Percentiles rank a stretch among this genome's conserved stretches.
Conservation (phyloP, 2,888 invertebrate species). For the Matsumyia berberina region DNA sequence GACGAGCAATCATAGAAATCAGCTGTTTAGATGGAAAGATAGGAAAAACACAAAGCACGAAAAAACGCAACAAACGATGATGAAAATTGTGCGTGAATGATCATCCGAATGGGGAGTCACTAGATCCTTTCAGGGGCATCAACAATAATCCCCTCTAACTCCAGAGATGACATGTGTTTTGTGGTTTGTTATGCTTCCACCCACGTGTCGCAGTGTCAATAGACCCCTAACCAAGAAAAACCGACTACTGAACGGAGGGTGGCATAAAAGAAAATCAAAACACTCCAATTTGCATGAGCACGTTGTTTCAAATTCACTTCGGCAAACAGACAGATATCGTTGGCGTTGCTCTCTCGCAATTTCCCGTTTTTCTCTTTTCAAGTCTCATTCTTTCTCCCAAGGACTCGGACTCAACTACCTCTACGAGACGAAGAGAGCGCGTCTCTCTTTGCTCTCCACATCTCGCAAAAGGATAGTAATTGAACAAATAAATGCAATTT, state of each 20-base stretch:
- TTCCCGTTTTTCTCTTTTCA: constrained; percentile 38
- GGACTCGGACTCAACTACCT: constrained; percentile 18
- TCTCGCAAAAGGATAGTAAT: constrained; percentile 60
- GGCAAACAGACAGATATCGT: background rate
- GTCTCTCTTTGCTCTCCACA: constrained; percentile 39
- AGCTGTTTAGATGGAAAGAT: constrained; percentile 64
- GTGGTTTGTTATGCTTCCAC: background rate
- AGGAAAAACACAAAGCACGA: background rate
- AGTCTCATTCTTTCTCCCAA: constrained; percentile 60
- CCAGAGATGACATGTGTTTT: background rate
- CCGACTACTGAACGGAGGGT: background rate
- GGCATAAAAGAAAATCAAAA: constrained; percentile 41
- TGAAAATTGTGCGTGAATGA: background rate
- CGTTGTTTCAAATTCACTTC: constrained; percentile 38
- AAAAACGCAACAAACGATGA: too few species aligned
- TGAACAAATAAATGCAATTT: constrained; percentile 75
- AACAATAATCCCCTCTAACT: background rate
- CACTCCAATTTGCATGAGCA: constrained; percentile 51
- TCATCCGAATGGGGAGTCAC: background rate
- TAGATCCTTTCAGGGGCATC: constrained; percentile 8
- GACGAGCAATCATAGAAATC: constrained; percentile 48
- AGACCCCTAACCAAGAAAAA: constrained; percentile 22
- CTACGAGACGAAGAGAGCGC: constrained; percentile 41
- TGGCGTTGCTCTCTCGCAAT: constrained; percentile 31
- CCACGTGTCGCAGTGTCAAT: constrained; percentile 37